Evolutionary conservation across 2,888 invertebrate species (phyloP), one percentile per base, ranked within the genome.

Genomic region (Lymantria dispar): DNA sequence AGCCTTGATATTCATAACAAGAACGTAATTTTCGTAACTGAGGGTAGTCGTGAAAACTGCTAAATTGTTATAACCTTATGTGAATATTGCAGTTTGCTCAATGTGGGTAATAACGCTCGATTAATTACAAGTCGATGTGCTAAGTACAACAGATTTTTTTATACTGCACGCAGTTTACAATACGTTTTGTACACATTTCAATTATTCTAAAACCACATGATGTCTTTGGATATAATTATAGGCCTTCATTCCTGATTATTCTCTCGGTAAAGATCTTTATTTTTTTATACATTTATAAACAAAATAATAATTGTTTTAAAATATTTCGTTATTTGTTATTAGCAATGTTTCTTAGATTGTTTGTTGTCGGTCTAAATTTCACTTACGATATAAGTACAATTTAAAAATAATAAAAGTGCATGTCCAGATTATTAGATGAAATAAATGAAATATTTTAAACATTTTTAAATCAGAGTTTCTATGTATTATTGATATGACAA

Each of bases 261-360:
- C 76, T 84, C 83, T 81, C 83, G 76, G 77, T 78, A 84, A 72
- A 88, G 86, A 91, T 89, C 87, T 91, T 91, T 91, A 89, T 89
- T 91, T 89, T 74, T 91, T 87, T 89, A 87, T 85, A 87, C 82
- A 78, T 87, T 89, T 87, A 64, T 73, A 62, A 72, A 66, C 54
- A 49, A 58, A 53, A 45, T 46, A 46, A 48, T 50, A 50, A 54
- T 69, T 58, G 59, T 53, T 64, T 67, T 38, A n/a, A 15, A 59
- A 43, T 47, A 72, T 73, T 71, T 76, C 50, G 33, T 66, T 58
- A 56, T 66, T 60, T 64, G 64, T 74, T 65, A 67, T 76, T 82
- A 77, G 75, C 70, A 74, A 72, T 69, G 78, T 79, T 80, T 70
- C 63, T 65, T 76, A 68, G 71, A 73, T 77, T 69, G 63, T 80